Evolutionary conservation across 2,113 vertebrate genomes (phyloP).

Genomic region (Podiceps cristatus): DNA sequence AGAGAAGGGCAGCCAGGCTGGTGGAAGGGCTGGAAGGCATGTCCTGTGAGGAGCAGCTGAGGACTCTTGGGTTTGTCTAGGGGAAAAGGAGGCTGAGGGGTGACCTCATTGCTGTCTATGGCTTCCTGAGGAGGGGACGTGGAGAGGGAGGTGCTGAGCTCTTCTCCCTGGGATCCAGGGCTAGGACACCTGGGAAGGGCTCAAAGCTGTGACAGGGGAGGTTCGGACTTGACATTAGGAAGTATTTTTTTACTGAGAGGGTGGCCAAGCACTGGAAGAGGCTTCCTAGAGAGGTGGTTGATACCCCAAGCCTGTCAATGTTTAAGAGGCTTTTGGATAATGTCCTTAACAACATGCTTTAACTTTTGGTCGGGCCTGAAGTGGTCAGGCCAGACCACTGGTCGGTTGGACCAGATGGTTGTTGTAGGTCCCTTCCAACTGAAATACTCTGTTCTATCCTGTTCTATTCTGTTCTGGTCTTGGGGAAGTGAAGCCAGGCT

Average conservation of each 20-base stretch:
- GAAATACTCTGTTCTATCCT: neutral
- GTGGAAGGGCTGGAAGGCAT: neutral
- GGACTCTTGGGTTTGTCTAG: neutral
- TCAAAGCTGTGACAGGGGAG: neutral
- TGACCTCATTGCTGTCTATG: neutral
- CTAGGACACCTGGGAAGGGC: accelerated
- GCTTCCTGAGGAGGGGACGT: neutral
- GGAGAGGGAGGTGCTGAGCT: neutral
- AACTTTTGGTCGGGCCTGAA: neutral
- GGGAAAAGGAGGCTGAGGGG: neutral
- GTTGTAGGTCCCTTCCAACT: neutral
- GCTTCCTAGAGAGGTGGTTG: neutral
- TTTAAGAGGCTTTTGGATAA: neutral
- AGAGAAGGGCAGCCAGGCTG: neutral
- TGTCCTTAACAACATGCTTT: neutral
- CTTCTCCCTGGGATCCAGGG: neutral
- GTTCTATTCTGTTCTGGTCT: neutral
- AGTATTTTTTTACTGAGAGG: neutral
- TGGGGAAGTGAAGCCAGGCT: neutral
- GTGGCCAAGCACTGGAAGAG: neutral
- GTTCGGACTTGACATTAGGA: neutral
- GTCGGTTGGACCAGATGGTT: neutral
- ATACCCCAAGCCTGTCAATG: neutral
- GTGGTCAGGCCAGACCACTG: neutral
- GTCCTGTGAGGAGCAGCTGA: neutral